phyloP scores from a whole-genome alignment of 2,113 vertebrate species.

The Cricetomys ansorgei region DNA sequence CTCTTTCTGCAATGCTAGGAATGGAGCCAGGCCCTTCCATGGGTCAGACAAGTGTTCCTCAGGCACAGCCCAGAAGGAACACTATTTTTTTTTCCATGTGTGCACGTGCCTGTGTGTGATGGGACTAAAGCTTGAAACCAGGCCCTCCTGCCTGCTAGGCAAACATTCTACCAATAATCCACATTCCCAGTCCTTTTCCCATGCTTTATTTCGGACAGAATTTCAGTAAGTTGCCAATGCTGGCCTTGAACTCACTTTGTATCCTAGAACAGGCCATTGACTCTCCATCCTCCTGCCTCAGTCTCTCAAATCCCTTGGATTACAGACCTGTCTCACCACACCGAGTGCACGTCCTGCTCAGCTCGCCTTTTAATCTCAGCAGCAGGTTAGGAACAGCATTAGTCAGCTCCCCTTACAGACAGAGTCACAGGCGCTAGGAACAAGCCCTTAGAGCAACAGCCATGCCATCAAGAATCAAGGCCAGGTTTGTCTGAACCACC shows the following conservation, averaged over 20 bases:
- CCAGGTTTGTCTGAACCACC: neutral
- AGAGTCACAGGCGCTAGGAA: neutral
- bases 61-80: neutral
- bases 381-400: neutral
- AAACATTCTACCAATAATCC: neutral
- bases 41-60: neutral
- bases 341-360: neutral
- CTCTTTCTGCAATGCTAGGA: neutral
- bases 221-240: neutral
- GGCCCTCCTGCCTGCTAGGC: neutral
- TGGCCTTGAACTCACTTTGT: neutral
- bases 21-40: neutral
- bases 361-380: neutral
- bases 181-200: neutral
- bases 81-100: neutral
- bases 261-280: neutral
- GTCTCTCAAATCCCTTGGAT: neutral
- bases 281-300: neutral
- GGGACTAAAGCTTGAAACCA: neutral
- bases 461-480: neutral
- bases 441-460: neutral
- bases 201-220: neutral
- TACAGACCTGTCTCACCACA: neutral
- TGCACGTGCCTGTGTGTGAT: neutral
- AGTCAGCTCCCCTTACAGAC: neutral